These are phyloP conservation scores for Myodes glareolus DNA, from an alignment of 2,113 vertebrate genomes.

Conservation along the genomic window DNA sequence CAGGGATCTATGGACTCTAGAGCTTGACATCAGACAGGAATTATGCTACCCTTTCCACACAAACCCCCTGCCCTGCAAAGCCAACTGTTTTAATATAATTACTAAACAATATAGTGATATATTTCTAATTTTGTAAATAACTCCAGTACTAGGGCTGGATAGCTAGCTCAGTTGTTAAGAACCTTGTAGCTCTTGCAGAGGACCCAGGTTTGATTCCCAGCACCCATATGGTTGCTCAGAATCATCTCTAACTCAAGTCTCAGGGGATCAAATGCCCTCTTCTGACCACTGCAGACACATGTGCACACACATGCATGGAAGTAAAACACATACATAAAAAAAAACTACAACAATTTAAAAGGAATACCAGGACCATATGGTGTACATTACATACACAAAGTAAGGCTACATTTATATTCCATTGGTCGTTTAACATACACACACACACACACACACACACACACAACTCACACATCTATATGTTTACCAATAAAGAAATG, in stretches of 20 bases:
- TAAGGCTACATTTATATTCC: not conserved
- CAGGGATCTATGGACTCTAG: not conserved
- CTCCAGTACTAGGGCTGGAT: not conserved
- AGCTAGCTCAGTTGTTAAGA: not conserved
- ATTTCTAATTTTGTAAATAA: constrained; percentile 47
- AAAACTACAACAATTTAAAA: not conserved
- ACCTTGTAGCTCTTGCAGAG: not conserved
- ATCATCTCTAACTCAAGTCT: not conserved
- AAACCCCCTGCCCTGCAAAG: not conserved
- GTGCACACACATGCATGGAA: not conserved
- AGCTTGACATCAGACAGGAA: not conserved
- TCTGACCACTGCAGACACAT: not conserved
- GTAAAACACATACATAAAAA: not conserved
- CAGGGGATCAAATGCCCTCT: too few relatives aligned
- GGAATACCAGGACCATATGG: not conserved
- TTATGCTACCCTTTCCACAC: not conserved
- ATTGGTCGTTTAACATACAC: not conserved
- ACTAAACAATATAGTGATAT: not conserved
- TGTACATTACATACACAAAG: not conserved
- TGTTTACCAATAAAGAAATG: not conserved
- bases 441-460: not conserved
- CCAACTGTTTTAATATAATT: not conserved
- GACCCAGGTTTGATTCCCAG: not conserved
- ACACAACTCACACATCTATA: not conserved
- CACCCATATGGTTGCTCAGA: not conserved